Conservation (phyloP, 1,140 invertebrate species). For the Myzus persicae region DNA sequence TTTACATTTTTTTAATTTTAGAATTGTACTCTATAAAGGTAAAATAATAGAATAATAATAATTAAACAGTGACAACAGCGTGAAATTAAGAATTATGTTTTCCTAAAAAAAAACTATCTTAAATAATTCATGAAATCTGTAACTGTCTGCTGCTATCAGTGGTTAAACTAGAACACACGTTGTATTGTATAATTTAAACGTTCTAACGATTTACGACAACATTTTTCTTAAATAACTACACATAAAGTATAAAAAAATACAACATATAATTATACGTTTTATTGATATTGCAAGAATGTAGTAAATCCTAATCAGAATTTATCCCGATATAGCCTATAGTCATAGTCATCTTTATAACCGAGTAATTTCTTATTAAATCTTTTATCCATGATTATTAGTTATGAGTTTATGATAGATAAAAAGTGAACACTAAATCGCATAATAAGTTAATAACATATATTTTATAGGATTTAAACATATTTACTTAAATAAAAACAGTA, state of each 20-base stretch:
- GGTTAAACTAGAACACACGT: neutral
- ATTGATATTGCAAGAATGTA: neutral
- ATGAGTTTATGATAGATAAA: neutral
- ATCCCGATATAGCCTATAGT: no score
- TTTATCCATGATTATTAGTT: neutral
- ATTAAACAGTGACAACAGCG: neutral
- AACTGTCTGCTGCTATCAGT: neutral
- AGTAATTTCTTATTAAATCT: no score
- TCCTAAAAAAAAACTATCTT: neutral
- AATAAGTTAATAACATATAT: no score
- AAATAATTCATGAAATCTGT: constrained; percentile 35
- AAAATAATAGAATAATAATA: neutral
- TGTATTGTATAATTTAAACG: neutral
- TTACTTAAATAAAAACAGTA: no score
- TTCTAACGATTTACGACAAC: neutral
- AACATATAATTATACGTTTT: neutral
- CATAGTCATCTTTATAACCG: no score
- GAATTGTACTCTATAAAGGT: neutral
- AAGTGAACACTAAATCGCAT: neutral
- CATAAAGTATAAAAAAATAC: neutral
- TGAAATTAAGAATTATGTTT: neutral
- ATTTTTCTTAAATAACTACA: neutral
- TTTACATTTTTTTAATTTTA: neutral
- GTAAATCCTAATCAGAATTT: neutral
- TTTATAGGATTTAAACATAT: no score